These are phyloP conservation scores for Cyprinodon tularosa DNA, from an alignment of 2,113 vertebrate genomes.

Conservation along the genomic window DNA sequence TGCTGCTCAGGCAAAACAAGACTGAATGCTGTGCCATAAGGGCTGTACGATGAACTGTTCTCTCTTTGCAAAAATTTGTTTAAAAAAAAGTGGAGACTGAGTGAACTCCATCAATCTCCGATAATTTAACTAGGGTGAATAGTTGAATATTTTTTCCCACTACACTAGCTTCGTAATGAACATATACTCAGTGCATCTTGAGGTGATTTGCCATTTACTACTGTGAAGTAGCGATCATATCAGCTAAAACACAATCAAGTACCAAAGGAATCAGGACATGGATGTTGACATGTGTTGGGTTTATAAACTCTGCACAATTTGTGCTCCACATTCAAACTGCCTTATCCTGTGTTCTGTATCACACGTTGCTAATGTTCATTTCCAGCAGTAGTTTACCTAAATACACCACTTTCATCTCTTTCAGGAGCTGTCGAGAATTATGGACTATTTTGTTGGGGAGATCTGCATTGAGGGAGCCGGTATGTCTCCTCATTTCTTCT, in stretches of 20 bases:
- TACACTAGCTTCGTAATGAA: no score
- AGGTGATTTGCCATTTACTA: no score
- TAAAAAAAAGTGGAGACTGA: no score
- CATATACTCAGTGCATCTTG: no score
- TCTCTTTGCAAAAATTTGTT: no score
- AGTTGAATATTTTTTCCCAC: no score
- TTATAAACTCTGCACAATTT: background rate
- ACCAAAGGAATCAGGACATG: background rate
- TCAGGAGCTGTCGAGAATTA: constrained; percentile 92
- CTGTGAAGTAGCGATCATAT: background rate
- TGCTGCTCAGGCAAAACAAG: no score
- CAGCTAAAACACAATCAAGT: background rate
- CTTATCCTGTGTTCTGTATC: background rate
- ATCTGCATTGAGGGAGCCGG: constrained; percentile 92
- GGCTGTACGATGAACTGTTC: no score
- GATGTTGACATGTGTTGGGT: background rate
- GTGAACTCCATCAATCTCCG: no score
- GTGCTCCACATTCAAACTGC: background rate
- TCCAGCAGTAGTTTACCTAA: background rate
- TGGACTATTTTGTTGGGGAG: constrained; percentile 95
- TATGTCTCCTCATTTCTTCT: constrained; percentile 71
- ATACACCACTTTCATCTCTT: background rate
- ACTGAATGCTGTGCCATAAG: no score
- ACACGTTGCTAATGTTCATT: background rate
- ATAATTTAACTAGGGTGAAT: no score